Conservation (phyloP, 2,888 invertebrate genomes). For the Eudasyphora cyanicolor region DNA sequence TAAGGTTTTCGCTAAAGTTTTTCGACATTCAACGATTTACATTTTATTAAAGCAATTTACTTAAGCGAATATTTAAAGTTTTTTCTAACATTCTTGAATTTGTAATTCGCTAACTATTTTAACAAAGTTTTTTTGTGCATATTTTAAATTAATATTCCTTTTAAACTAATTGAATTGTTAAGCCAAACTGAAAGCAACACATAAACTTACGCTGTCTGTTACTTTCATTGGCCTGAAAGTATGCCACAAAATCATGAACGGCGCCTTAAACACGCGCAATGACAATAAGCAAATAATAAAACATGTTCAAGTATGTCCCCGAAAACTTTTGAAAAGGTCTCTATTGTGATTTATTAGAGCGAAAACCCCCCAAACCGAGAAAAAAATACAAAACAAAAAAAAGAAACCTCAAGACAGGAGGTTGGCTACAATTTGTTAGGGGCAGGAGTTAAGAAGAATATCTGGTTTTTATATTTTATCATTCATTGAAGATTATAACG, state of each 20-base stretch:
- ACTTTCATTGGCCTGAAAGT: background rate
- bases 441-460: background rate
- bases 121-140: background rate
- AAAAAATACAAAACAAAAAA: no score
- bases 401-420: background rate
- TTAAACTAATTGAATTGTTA: conserved; percentile 16
- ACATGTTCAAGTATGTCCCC: conserved; percentile 5
- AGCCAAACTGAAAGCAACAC: background rate
- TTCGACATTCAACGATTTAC: no score
- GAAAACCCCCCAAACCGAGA: no score
- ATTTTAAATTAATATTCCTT: conserved; percentile 10
- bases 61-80: no score
- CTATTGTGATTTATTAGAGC: conserved; percentile 23
- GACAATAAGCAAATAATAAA: conserved; percentile 24
- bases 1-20: no score
- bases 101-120: background rate
- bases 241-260: conserved; percentile 12
- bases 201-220: background rate
- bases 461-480: conserved; percentile 28
- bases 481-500: conserved; percentile 19
- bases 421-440: background rate
- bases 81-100: background rate
- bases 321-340: background rate
- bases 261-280: conserved; percentile 40
- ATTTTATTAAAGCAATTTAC: no score